Conservation (phyloP, 2,113 vertebrate species). For the Xyrauchen texanus region DNA sequence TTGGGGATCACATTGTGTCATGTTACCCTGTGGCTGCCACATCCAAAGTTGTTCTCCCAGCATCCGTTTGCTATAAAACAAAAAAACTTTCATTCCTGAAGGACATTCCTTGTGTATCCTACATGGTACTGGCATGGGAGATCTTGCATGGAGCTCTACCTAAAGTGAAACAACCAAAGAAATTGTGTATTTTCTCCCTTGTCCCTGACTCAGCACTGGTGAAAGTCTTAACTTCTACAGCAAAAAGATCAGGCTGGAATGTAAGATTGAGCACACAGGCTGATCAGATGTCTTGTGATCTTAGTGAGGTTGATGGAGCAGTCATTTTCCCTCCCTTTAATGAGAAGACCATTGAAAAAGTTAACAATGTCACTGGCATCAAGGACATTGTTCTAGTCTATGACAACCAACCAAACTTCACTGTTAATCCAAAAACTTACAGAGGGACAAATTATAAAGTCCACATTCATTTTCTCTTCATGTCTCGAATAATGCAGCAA, state of each 20-base stretch:
- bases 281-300: background rate
- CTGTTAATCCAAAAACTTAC: constrained; percentile 50
- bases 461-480: constrained; percentile 65
- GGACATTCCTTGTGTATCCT: constrained; percentile 80
- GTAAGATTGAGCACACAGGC: constrained; percentile 52
- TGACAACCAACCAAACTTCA: constrained; percentile 59
- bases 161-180: constrained; percentile 62
- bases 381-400: constrained; percentile 74
- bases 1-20: constrained; percentile 78
- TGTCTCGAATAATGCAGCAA: constrained; percentile 74
- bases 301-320: background rate
- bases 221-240: constrained; percentile 70
- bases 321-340: constrained; percentile 76
- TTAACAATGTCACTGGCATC: constrained; percentile 60
- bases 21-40: constrained; percentile 80
- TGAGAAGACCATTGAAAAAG: constrained; percentile 57
- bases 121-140: constrained; percentile 80
- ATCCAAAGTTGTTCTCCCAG: constrained; percentile 74
- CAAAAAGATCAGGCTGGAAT: constrained; percentile 76
- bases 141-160: constrained; percentile 73
- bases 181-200: constrained; percentile 73
- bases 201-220: constrained; percentile 74
- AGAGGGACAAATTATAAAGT: constrained; percentile 65
- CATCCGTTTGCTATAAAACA: constrained; percentile 74
- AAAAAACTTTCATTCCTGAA: constrained; percentile 73